These are phyloP conservation scores for Centropristis striata DNA, from an alignment of 2,113 vertebrate species.

Conservation along the genomic window DNA sequence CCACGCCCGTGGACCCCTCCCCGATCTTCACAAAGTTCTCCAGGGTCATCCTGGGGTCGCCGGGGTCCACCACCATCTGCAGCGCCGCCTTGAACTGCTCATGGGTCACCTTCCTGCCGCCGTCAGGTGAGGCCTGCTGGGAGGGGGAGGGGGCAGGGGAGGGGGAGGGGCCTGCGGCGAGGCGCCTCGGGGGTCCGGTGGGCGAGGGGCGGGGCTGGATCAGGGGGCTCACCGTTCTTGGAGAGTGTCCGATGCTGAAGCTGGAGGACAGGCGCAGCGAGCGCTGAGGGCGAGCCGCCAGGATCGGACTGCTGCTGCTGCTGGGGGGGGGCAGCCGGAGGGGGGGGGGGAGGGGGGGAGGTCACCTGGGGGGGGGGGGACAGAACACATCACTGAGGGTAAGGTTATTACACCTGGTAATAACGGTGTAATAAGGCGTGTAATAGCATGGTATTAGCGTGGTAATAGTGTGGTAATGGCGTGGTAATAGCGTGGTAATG, in stretches of 20 bases:
- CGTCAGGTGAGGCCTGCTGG: slow-evolving; percentile 1
- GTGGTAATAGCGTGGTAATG: too few species aligned
- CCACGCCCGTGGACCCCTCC: slow-evolving; percentile 94
- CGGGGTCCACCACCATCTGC: slow-evolving; percentile 93
- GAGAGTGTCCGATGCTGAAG: slow-evolving; percentile 21
- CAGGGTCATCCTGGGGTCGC: slow-evolving; percentile 88
- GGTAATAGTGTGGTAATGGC: too few species aligned
- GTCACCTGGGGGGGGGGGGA: slow-evolving; percentile 47
- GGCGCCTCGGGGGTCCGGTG: slow-evolving; percentile 76
- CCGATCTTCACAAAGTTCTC: slow-evolving; percentile 95
- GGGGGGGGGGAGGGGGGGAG: background rate
- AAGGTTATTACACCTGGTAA: too few species aligned
- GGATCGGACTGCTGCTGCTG: slow-evolving; percentile 72
- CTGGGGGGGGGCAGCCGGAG: slow-evolving; percentile 66
- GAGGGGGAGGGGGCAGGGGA: slow-evolving; percentile 84
- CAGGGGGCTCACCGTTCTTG: background rate
- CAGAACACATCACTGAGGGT: background rate
- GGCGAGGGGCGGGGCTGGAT: slow-evolving; percentile 81
- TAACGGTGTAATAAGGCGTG: too few species aligned
- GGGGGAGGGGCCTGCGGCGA: slow-evolving; percentile 57
- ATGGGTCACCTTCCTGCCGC: slow-evolving; percentile 86
- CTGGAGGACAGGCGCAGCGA: slow-evolving; percentile 80
- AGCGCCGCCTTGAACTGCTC: slow-evolving; percentile 94
- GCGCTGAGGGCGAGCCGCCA: slow-evolving; percentile 29
- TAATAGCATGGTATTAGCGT: too few species aligned